phyloP scores from a whole-genome alignment of 2,888 invertebrate species.

The Caprella mutica region DNA sequence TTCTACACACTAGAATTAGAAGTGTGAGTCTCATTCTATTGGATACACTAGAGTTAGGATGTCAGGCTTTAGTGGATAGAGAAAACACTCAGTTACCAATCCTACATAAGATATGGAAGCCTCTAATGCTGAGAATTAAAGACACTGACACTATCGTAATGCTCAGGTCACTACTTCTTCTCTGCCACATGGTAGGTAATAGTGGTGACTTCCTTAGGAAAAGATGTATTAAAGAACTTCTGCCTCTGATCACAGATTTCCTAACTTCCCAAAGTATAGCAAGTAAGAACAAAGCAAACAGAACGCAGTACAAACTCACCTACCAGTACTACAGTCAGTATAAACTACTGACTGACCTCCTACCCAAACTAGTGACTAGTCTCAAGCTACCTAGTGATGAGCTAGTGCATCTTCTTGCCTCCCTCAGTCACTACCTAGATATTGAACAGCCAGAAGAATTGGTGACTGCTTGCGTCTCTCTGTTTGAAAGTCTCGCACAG shows the following conservation, averaged over 20 bases:
- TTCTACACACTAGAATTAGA: slow-evolving; percentile 15
- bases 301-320: background rate
- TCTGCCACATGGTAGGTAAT: slow-evolving; percentile 13
- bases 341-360: background rate
- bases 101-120: slow-evolving; percentile 28
- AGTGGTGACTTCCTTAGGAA: slow-evolving; percentile 22
- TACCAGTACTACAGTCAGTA: background rate
- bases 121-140: slow-evolving; percentile 17
- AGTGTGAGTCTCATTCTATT: slow-evolving; percentile 12
- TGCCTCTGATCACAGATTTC: slow-evolving; percentile 12
- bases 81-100: slow-evolving; percentile 21
- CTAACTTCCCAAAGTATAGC: background rate
- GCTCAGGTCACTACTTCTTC: slow-evolving; percentile 2
- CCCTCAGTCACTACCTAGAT: no score
- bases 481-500: no score
- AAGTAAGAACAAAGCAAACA: background rate
- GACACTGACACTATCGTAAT: slow-evolving; percentile 19
- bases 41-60: slow-evolving; percentile 15
- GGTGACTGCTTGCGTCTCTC: no score
- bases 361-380: background rate
- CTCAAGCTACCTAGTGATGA: background rate
- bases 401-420: no score
- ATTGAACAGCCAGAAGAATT: no score
- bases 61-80: slow-evolving; percentile 12
- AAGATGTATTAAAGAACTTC: slow-evolving; percentile 13